Base-by-base conservation (phyloP, 2,888 invertebrate species). In the Diarsia mendica region DNA sequence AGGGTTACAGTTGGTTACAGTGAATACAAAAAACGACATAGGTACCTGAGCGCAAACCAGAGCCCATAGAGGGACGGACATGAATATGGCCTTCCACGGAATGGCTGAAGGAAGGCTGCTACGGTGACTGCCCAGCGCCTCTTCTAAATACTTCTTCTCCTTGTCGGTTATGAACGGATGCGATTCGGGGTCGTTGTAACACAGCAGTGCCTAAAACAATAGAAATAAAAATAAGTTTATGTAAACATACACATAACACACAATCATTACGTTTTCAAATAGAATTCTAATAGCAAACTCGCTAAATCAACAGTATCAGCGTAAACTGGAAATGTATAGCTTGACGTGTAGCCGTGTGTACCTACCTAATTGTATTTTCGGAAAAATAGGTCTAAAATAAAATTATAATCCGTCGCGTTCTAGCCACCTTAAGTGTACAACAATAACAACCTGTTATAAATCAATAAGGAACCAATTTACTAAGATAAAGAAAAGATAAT, bases 111-210 rank as follows among this genome's bases (percentile, higher is more conserved):
- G 95, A 77, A 96, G 95, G 82, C 96, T 96, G 82, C 95, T 95
- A 55, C 95, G 95, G 78, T 96, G 96, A 46, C 94, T 94, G 46
- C 97, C 97, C 71, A 98, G 94, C 71, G 98, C 97, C 89, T 97
- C 97, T 87, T 97, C 96, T 23, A 98, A 93, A 89, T 97, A 98
- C 63, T 97, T 97, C 90, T 97, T 97, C 91, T 98, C 98, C 76
- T 97, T 96, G 73, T 98, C 97, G 67, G 97, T 97, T 83, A 98
- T 98, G 90, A 97, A 98, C 0, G 98, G 98, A 94, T 98, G 98
- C 3, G 97, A 97, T 69, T 97, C 97, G 2, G 98, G 98, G 86
- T 97, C 97, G 86, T 97, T 97, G 92, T 97, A 97, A 91, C 97
- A 97, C 46, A 97, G 94, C n/a, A 97, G 85, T 49, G 96, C 93